Evolutionary conservation across 1,140 invertebrate species (phyloP), one percentile per base, ranked within the genome.

Genomic region (Theocolax elegans): DNA sequence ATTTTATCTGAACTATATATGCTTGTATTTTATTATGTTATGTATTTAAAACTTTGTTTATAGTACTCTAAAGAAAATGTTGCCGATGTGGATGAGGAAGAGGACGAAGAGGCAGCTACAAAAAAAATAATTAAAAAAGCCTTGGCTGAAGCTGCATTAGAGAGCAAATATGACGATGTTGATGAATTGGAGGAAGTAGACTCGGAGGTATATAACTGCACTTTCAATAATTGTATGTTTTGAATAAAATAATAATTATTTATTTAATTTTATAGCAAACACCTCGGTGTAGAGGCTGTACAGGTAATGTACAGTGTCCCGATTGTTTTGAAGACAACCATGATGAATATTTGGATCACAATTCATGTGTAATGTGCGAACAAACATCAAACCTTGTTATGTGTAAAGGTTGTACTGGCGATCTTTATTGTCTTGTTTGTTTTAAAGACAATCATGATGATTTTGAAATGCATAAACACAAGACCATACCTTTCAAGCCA

Each of bases 401-500:
- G 27, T 85, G 83, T 40, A 67, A 71, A 29, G 79, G 81, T 19
- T 83, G 82, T 59, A 75, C 71, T 1, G 73, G 69, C 23, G 81
- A 85, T 70, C 62, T 84, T 4, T 84, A 80, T 31, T 85, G 84
- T 48, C 17, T 72, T 2, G 8, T 70, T 7, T 85, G 84, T 23
- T 85, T 80, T 29, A 72, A 79, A 38, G 77, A 81, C 31, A 78
- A 81, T 59, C 84, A 83, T 27, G 81, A 82, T 29, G 81, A 82
- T 51, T 78, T 76, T 35, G 81, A 83, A 62, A 62, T 82, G 69
- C 29, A 51, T 10, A 79, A 78, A 48, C 82, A 84, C 31, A 77
- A 76, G 53, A 71, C 56, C 51, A n/a, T n/a, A n/a, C n/a, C n/a
- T n/a, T n/a, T n/a, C n/a, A n/a, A n/a, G 71, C 6, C 51, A 12